phyloP scores from a whole-genome alignment of 2,888 invertebrate genomes.

The Cryptosula pallasiana region DNA sequence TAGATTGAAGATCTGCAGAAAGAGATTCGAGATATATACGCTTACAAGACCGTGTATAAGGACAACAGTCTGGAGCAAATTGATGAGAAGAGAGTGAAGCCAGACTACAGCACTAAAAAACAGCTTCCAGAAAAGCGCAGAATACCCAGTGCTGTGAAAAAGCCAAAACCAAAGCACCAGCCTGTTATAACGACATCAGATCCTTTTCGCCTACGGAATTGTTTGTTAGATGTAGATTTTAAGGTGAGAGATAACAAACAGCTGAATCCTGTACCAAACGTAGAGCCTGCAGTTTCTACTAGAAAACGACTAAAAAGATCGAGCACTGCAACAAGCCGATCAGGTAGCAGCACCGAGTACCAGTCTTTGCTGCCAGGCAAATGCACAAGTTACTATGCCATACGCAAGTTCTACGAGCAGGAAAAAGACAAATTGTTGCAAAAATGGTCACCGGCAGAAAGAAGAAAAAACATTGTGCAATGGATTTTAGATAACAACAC shows the following conservation, averaged over 20 bases:
- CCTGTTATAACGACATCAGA: background rate
- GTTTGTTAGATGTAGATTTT: conserved; percentile 4
- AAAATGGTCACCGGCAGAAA: conserved; percentile 17
- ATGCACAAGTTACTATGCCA: conserved; percentile 22
- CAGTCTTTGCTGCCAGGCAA: conserved; percentile 13
- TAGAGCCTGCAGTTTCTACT: background rate
- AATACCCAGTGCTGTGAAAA: background rate
- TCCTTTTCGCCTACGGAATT: conserved; percentile 7
- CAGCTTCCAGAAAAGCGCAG: background rate
- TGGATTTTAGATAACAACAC: conserved; percentile 3
- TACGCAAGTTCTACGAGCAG: conserved; percentile 13
- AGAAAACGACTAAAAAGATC: background rate
- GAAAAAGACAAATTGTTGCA: background rate
- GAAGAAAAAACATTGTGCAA: background rate
- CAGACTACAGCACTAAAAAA: background rate
- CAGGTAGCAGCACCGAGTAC: background rate
- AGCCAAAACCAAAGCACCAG: background rate
- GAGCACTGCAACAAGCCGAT: background rate
- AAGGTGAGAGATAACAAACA: background rate
- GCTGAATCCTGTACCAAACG: background rate
- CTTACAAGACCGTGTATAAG: conserved; percentile 1
- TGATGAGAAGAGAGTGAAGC: background rate
- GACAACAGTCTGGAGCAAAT: background rate
- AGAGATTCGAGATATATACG: conserved; percentile 12
- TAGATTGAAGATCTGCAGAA: conserved; percentile 16